Conservation (phyloP, 2,888 invertebrate genomes). For the Euzophera pinguis region DNA sequence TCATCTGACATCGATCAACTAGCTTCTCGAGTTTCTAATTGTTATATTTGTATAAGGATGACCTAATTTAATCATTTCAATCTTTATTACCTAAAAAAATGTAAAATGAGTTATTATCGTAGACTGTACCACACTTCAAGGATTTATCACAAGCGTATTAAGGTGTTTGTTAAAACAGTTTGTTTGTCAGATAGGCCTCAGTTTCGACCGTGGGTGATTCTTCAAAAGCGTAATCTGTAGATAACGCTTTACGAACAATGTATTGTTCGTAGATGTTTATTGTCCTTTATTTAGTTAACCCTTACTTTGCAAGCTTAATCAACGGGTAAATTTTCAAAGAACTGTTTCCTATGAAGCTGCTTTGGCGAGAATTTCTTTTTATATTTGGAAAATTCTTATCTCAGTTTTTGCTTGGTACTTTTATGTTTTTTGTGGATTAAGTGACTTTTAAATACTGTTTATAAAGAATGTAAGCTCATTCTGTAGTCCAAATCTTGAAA, state of each 20-base stretch:
- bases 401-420: too few species aligned
- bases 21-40: too few species aligned
- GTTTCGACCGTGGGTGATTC: slow-evolving; percentile 40
- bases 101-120: too few species aligned
- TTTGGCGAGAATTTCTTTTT: neutral
- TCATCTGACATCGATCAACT: too few species aligned
- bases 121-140: slow-evolving; percentile 32
- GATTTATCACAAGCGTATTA: slow-evolving; percentile 58
- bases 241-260: too few species aligned
- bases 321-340: slow-evolving; percentile 10
- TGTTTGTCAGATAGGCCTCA: slow-evolving; percentile 54
- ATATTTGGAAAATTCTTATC: neutral
- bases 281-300: slow-evolving; percentile 18
- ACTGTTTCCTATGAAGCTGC: neutral
- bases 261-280: slow-evolving; percentile 29
- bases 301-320: slow-evolving; percentile 5
- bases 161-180: slow-evolving; percentile 53
- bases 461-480: too few species aligned
- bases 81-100: too few species aligned
- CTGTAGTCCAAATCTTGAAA: too few species aligned
- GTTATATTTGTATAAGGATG: too few species aligned
- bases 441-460: too few species aligned
- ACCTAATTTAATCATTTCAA: too few species aligned
- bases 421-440: too few species aligned
- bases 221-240: slow-evolving; percentile 38